phyloP scores from a whole-genome alignment of 2,888 invertebrate species.

The Drosophila percnosoma region DNA sequence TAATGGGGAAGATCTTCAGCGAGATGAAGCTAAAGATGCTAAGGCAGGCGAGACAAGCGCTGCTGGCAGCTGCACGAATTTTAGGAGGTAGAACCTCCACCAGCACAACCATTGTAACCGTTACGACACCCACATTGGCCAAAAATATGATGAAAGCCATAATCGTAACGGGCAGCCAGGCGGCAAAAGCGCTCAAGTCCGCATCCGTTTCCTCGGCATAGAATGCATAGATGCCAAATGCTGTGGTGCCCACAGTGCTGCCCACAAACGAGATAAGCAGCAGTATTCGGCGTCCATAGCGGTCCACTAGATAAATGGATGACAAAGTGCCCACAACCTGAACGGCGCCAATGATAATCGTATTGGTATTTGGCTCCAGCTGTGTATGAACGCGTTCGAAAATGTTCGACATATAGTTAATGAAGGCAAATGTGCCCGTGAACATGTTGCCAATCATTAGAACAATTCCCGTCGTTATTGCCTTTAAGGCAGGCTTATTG shows the following conservation, averaged over 20 bases:
- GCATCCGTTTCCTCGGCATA: constrained; percentile 53
- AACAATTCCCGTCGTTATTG: constrained; percentile 61
- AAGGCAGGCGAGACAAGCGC: constrained; percentile 64
- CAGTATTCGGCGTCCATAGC: constrained; percentile 71
- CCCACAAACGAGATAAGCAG: constrained; percentile 69
- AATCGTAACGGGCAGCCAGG: constrained; percentile 71
- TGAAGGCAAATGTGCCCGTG: constrained; percentile 74
- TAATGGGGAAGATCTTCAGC: constrained; percentile 72
- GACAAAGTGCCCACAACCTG: constrained; percentile 75
- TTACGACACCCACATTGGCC: constrained; percentile 75
- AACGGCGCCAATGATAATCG: constrained; percentile 78
- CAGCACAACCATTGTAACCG: constrained; percentile 76
- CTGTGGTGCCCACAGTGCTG: constrained; percentile 62
- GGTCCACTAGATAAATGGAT: constrained; percentile 76
- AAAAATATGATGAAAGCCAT: constrained; percentile 78
- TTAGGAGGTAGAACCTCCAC: constrained; percentile 78
- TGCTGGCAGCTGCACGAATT: constrained; percentile 70
- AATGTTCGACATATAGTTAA: constrained; percentile 80
- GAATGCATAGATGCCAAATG: constrained; percentile 75
- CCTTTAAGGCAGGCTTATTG: constrained; percentile 63
- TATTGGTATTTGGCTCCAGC: constrained; percentile 75
- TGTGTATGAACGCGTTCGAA: constrained; percentile 71
- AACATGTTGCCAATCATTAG: constrained; percentile 71
- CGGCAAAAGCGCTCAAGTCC: constrained; percentile 52
- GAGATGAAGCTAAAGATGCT: constrained; percentile 69